A percentile compares a stretch with the other conserved stretches of the same genome.
Conservation (phyloP, 2,888 invertebrate genomes). For the Metallyticus violacea region DNA sequence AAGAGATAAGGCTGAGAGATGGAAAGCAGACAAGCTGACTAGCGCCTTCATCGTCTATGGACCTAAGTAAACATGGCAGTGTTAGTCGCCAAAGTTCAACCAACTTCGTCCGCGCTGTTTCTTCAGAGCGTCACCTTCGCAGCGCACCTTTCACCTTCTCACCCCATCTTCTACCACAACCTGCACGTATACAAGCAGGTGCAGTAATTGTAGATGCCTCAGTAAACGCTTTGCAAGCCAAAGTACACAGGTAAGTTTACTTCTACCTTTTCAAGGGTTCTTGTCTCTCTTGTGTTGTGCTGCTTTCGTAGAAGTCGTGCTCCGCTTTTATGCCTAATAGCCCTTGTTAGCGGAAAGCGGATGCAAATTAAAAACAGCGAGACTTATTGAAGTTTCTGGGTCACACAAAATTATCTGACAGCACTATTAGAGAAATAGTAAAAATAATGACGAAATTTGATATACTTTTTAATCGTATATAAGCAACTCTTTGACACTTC, state of each 20-base stretch:
- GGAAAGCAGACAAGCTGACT: not conserved
- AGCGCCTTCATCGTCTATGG: not conserved
- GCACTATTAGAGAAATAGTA: too few relatives aligned
- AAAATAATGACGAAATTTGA: too few relatives aligned
- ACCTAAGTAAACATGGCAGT: not conserved
- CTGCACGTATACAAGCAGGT: not conserved
- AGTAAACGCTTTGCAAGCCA: not conserved
- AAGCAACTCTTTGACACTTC: too few relatives aligned
- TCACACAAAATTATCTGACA: not conserved
- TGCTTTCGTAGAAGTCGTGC: not conserved
- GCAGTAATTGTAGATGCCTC: not conserved
- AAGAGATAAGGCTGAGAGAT: not conserved
- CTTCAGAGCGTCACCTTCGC: not conserved
- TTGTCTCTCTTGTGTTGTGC: not conserved
- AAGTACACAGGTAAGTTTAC: not conserved
- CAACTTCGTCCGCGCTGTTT: not conserved
- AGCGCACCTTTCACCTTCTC: too few relatives aligned
- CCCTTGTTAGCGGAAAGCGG: not conserved
- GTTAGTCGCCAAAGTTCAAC: not conserved
- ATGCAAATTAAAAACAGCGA: not conserved
- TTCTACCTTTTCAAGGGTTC: not conserved
- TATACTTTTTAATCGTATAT: too few relatives aligned
- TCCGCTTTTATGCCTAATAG: not conserved
- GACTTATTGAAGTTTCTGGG: not conserved
- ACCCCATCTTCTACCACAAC: not conserved